These are phyloP conservation scores for Corythornis vintsioides DNA, from an alignment of 2,113 vertebrate genomes.

Conservation along the genomic window DNA sequence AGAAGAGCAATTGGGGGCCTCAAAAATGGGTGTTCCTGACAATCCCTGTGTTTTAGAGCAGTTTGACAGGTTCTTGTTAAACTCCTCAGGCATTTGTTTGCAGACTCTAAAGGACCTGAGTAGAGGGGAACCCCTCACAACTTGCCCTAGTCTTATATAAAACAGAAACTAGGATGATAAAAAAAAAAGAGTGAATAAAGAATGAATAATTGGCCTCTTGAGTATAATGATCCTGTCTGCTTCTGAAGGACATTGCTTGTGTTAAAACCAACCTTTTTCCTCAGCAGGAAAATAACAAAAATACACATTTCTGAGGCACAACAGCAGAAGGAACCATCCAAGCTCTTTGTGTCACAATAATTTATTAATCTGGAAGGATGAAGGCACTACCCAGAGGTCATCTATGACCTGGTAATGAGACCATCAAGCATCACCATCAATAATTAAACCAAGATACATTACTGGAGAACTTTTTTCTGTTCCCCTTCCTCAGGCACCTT, in stretches of 20 bases:
- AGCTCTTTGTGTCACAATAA: constrained; percentile 39
- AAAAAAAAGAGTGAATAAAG: neutral
- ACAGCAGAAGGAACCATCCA: neutral
- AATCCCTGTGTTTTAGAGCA: neutral
- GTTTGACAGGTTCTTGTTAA: neutral
- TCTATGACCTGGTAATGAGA: constrained; percentile 50
- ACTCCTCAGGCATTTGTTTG: neutral
- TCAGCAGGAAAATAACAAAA: neutral
- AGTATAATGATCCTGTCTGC: constrained; percentile 58
- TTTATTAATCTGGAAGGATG: constrained; percentile 49
- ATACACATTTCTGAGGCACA: neutral
- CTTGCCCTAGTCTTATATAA: neutral
- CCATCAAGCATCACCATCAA: constrained; percentile 36
- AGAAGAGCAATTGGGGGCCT: neutral
- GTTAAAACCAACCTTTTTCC: constrained; percentile 39
- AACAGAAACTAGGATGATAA: constrained; percentile 10
- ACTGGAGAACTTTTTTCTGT: neutral
- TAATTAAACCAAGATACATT: constrained; percentile 50
- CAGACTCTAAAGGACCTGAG: neutral
- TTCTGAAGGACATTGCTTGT: constrained; percentile 64
- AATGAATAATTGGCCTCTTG: constrained; percentile 72
- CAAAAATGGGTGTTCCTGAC: neutral
- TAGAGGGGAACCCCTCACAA: neutral
- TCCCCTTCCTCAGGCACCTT: neutral
- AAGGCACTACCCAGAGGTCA: constrained; percentile 36